These are phyloP conservation scores for Anthopleura sola DNA, from an alignment of 64 coral and sea anemone species.

Conservation along the genomic window DNA sequence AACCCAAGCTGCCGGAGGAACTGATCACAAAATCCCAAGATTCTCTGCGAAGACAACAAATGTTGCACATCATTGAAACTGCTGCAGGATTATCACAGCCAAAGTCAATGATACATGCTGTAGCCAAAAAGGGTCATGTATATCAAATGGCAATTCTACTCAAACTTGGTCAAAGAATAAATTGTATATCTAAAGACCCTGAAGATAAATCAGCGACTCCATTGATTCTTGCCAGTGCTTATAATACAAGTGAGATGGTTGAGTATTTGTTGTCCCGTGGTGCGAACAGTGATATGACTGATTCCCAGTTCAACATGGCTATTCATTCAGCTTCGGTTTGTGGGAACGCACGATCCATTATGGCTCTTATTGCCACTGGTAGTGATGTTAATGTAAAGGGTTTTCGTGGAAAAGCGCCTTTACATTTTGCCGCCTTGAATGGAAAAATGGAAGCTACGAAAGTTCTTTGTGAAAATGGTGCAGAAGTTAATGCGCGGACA, in stretches of 20 bases:
- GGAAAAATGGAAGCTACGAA: constrained; percentile 16
- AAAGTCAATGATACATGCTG: not conserved
- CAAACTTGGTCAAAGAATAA: not conserved
- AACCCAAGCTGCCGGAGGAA: not conserved
- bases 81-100: not conserved
- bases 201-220: constrained; percentile 11
- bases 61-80: not conserved
- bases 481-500: constrained; percentile 10
- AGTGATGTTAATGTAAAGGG: constrained; percentile 6
- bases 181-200: not conserved
- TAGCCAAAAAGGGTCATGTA: not conserved
- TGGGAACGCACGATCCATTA: not conserved
- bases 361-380: not conserved
- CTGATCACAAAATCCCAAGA: not conserved
- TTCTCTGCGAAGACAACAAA: constrained; percentile 3
- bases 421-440: constrained; percentile 28
- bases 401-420: not conserved
- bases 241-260: constrained; percentile 17
- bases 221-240: constrained; percentile 14
- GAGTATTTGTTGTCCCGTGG: constrained; percentile 14
- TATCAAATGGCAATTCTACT: not conserved
- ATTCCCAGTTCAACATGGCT: not conserved
- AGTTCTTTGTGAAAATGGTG: constrained; percentile 11
- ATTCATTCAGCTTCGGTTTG: not conserved
- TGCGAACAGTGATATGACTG: not conserved